Conservation (phyloP, 35 echinoderm and acorn worm genomes). For the Antedon bifida region DNA sequence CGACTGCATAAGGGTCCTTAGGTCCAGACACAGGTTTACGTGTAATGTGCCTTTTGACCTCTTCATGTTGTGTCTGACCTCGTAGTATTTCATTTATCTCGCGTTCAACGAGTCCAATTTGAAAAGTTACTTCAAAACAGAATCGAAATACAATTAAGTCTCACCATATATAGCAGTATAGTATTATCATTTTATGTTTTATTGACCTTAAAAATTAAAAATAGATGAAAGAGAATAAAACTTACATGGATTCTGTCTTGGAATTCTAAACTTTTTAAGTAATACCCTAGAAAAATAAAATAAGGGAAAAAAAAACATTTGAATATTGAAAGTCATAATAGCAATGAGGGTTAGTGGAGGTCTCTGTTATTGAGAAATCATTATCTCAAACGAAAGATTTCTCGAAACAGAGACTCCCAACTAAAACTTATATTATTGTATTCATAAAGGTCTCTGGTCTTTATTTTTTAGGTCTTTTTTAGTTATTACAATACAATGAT, state of each 20-base stretch:
- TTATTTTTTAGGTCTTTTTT: too few species aligned
- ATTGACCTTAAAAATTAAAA: too few species aligned
- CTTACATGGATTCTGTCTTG: slow-evolving; percentile 67
- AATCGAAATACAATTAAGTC: not conserved
- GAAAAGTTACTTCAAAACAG: slow-evolving; percentile 48
- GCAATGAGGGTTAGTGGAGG: not conserved
- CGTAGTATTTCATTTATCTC: slow-evolving; percentile 86
- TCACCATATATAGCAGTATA: not conserved
- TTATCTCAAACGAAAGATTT: too few species aligned
- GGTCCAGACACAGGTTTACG: not conserved
- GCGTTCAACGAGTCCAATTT: slow-evolving; percentile 72
- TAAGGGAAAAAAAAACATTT: slow-evolving; percentile 5
- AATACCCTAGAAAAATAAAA: slow-evolving; percentile 43
- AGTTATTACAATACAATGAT: too few species aligned
- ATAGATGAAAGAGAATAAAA: not conserved
- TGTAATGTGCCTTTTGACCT: slow-evolving; percentile 5
- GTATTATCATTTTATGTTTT: too few species aligned
- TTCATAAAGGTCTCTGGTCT: too few species aligned
- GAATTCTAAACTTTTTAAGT: slow-evolving; percentile 69
- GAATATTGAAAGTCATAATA: too few species aligned
- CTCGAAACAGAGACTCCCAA: too few species aligned
- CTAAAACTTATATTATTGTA: too few species aligned
- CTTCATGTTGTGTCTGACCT: slow-evolving; percentile 38
- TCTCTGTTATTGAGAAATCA: too few species aligned
- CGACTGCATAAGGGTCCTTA: slow-evolving; percentile 11